Base-by-base conservation (phyloP, 1,140 invertebrate genomes). In the Triops cancriformis region DNA sequence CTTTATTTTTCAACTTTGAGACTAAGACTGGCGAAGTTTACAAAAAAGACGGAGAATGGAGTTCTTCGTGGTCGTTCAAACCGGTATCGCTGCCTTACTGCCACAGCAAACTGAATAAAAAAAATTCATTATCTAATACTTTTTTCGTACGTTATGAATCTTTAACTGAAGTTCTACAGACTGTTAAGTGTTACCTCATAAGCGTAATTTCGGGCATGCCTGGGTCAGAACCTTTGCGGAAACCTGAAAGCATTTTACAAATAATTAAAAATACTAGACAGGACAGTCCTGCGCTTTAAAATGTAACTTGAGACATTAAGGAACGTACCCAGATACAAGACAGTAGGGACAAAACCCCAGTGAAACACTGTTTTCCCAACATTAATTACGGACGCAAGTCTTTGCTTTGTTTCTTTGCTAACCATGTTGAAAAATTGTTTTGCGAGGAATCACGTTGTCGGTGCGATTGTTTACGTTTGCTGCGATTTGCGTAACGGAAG, bases 281-380 rank as follows among this genome's bases (percentile, higher is more conserved):
- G 14, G 27, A 14, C 10, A 1, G n/a, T 26, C 2, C 2, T 10
- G 26, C 26, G 26, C n/a, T 23, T 11, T 18, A 26, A 9, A 14
- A 64, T 5, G 18, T 64, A 64, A 23, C 18, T 37, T 37, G 31
- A 4, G 7, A 14, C 0, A 14, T 27, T n/a, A 1, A 78, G 3
- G 23, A 73, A 18, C 31, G 87, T 86, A 91, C 90, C 90, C 85
- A 91, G 85, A 85, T 89, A 91, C 4, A 91, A 80, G 37, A 91
- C 87, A 12, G 89, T 86, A 1, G 90, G 90, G 78, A 91, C 88
- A 74, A 91, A 91, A 41, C 89, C 89, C 87, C 89, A 91, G 80
- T 91, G 90, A 78, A 91, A 91, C 74, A 88, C 83, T 4, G 86
- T 87, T 83, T 90, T 90, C 5, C 85, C 85, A 2, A 87, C 80